phyloP scores from a whole-genome alignment of 2,888 invertebrate genomes.

The Leuctra nigra region DNA sequence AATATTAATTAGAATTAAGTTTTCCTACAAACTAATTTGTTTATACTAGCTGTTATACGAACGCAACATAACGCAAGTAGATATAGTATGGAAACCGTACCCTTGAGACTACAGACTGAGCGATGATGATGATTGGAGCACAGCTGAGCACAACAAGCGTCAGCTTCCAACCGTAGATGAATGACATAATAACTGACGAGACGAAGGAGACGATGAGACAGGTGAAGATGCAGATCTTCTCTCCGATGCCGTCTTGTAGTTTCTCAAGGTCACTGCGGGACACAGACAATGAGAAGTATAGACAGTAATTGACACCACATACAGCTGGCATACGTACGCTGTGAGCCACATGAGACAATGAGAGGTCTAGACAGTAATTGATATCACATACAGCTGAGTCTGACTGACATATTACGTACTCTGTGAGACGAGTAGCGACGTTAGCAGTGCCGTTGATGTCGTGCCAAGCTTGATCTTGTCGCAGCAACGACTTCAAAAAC shows the following conservation, averaged over 20 bases:
- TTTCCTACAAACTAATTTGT: too few relatives aligned
- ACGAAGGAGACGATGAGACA: conserved; percentile 39
- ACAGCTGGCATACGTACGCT: too few relatives aligned
- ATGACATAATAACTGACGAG: conserved; percentile 39
- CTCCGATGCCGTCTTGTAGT: conserved; percentile 44
- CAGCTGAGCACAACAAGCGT: conserved; percentile 42
- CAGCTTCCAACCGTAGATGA: conserved; percentile 43
- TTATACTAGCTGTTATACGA: too few relatives aligned
- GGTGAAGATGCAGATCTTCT: conserved; percentile 41
- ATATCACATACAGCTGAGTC: neutral
- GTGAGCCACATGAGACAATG: too few relatives aligned
- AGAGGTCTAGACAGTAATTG: too few relatives aligned
- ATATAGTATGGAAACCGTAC: conserved; percentile 28
- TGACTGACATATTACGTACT: conserved; percentile 37
- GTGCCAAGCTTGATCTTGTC: conserved; percentile 42
- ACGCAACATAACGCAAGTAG: too few relatives aligned
- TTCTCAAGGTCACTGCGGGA: conserved; percentile 32
- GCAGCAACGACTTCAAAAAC: conserved; percentile 40
- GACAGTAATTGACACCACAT: neutral
- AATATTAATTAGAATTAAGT: too few relatives aligned
- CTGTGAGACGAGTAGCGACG: conserved; percentile 39
- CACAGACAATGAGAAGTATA: neutral
- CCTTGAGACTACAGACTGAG: conserved; percentile 39
- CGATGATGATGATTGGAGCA: conserved; percentile 39
- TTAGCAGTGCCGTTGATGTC: conserved; percentile 40